Percentiles rank a stretch among this genome's conserved stretches.
phyloP scores from a whole-genome alignment of 2,888 invertebrate genomes.

The Leucophora obtusa region DNA sequence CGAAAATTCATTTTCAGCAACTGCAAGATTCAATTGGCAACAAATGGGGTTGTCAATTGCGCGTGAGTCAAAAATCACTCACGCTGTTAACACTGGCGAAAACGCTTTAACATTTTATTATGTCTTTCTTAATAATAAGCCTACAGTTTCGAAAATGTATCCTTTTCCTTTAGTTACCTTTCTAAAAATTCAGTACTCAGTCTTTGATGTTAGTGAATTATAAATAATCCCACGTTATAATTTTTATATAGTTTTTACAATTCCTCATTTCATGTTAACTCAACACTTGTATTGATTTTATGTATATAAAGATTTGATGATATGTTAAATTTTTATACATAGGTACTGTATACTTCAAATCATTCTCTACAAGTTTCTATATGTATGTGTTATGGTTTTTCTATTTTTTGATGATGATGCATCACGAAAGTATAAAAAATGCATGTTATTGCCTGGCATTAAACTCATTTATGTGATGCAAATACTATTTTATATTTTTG shows the following conservation, averaged over 20 bases:
- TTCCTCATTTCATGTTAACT: not conserved
- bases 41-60: too few species aligned
- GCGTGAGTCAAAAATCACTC: too few species aligned
- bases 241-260: not conserved
- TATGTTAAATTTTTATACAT: slow-evolving; percentile 7
- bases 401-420: slow-evolving; percentile 26
- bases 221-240: not conserved
- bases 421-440: slow-evolving; percentile 12
- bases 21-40: too few species aligned
- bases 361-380: not conserved
- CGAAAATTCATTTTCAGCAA: too few species aligned
- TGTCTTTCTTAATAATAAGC: too few species aligned
- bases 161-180: too few species aligned
- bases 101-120: too few species aligned
- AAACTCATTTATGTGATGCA: slow-evolving; percentile 20
- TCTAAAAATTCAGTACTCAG: too few species aligned
- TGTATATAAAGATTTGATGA: slow-evolving; percentile 7
- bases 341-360: not conserved
- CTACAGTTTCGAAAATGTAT: too few species aligned
- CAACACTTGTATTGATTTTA: not conserved
- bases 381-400: slow-evolving; percentile 4
- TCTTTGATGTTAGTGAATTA: not conserved
- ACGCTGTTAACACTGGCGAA: too few species aligned
- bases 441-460: slow-evolving; percentile 20
- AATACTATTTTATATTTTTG: slow-evolving; percentile 36